These are phyloP conservation scores for Platyscapa corneri DNA, from an alignment of 1,140 invertebrate species.

Conservation along the genomic window DNA sequence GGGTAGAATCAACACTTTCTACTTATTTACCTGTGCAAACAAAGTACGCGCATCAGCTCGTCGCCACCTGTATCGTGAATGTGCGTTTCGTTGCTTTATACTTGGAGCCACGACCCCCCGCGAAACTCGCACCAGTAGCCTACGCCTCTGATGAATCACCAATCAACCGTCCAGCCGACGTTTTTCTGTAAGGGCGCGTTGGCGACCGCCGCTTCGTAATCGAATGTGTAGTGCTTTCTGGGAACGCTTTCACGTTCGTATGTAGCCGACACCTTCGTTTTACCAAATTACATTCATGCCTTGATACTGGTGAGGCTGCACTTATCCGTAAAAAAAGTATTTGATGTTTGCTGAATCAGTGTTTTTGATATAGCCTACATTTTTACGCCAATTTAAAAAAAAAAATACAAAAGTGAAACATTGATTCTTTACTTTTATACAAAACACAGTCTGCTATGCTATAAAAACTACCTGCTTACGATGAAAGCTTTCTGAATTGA, in stretches of 20 bases:
- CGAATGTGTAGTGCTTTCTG: background rate
- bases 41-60: background rate
- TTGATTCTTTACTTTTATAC: background rate
- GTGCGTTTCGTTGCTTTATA: background rate
- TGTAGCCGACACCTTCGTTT: background rate
- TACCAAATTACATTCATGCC: background rate
- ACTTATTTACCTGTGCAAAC: conserved; percentile 1
- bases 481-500: too few relatives aligned
- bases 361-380: background rate
- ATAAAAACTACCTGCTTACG: background rate
- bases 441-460: background rate
- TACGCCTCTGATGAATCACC: conserved; percentile 62
- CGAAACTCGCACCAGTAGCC: conserved; percentile 46
- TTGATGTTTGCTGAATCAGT: background rate
- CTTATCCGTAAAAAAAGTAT: background rate
- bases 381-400: background rate
- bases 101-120: conserved; percentile 33
- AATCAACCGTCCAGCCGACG: conserved; percentile 57
- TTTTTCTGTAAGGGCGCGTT: conserved; percentile 45
- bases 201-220: background rate
- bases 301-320: background rate
- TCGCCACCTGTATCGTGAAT: background rate
- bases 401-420: background rate
- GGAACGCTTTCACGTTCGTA: background rate
- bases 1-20: background rate